These are phyloP conservation scores for Manis pentadactyla DNA, from an alignment of 2,797 vertebrate species.

Conservation along the genomic window DNA sequence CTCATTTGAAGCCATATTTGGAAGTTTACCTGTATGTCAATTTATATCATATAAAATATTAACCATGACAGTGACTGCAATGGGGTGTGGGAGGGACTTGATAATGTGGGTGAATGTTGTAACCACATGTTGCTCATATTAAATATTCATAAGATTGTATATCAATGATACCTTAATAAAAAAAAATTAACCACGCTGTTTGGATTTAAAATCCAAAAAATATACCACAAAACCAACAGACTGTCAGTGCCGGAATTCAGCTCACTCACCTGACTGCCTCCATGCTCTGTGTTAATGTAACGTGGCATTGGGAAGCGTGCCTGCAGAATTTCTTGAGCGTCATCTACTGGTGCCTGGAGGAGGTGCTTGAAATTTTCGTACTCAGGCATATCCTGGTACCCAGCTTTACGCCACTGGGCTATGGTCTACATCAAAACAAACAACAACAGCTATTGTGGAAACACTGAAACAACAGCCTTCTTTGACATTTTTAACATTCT, in stretches of 20 bases:
- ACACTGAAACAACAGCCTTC: background rate
- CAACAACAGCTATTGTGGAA: background rate
- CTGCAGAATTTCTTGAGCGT: conserved; percentile 97
- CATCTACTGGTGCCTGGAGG: conserved; percentile 96
- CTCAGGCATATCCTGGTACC: conserved; percentile 97
- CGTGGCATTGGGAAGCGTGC: conserved; percentile 97
- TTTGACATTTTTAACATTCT: background rate
- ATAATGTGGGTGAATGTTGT: too few species aligned
- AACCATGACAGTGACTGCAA: background rate
- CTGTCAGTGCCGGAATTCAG: background rate
- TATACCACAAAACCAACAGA: background rate
- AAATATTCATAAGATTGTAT: too few species aligned
- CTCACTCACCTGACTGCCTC: conserved; percentile 90
- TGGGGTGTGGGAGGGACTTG: too few species aligned
- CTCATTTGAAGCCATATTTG: conserved; percentile 18
- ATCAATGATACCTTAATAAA: too few species aligned
- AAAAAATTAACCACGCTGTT: background rate
- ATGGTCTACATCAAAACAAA: conserved; percentile 90
- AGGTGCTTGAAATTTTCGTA: conserved; percentile 99
- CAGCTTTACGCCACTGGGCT: conserved; percentile 97
- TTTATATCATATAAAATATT: background rate
- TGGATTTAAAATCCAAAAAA: background rate
- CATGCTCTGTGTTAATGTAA: conserved; percentile 96
- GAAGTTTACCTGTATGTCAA: background rate
- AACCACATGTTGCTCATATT: too few species aligned